Conservation (phyloP, 2,888 invertebrate genomes). For the Acrobasis repandana region DNA sequence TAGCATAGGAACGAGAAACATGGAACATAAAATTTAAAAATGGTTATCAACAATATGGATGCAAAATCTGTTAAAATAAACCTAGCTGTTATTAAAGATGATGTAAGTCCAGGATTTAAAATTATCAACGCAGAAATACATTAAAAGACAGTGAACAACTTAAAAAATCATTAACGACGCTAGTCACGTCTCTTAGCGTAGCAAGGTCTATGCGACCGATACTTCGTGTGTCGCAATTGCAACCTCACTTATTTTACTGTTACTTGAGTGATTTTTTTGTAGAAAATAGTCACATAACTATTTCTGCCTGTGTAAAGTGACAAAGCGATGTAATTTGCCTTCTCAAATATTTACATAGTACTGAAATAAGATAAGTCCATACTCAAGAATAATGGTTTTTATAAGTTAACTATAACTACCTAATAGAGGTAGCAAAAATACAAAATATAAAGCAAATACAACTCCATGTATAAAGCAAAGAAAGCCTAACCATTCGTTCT, state of each 20-base stretch:
- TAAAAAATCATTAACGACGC: conserved; percentile 53
- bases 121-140: conserved; percentile 33
- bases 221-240: conserved; percentile 61
- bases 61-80: background rate
- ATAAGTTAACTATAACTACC: too few relatives aligned
- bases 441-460: too few relatives aligned
- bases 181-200: conserved; percentile 65
- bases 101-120: background rate
- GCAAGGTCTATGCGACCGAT: conserved; percentile 64
- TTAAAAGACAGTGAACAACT: conserved; percentile 47
- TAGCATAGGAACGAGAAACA: too few relatives aligned
- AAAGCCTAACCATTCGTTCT: too few relatives aligned
- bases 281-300: background rate
- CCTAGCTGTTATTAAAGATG: background rate
- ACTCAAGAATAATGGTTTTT: too few relatives aligned
- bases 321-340: too few relatives aligned
- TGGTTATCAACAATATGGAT: too few relatives aligned
- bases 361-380: too few relatives aligned
- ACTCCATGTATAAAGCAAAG: too few relatives aligned
- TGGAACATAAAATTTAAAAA: too few relatives aligned
- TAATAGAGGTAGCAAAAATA: too few relatives aligned
- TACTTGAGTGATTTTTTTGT: conserved; percentile 39
- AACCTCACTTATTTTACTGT: conserved; percentile 59
- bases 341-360: too few relatives aligned
- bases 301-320: background rate